These are phyloP conservation scores for Speoplatyrhinus poulsoni DNA, from an alignment of 2,113 vertebrate species.

Conservation along the genomic window DNA sequence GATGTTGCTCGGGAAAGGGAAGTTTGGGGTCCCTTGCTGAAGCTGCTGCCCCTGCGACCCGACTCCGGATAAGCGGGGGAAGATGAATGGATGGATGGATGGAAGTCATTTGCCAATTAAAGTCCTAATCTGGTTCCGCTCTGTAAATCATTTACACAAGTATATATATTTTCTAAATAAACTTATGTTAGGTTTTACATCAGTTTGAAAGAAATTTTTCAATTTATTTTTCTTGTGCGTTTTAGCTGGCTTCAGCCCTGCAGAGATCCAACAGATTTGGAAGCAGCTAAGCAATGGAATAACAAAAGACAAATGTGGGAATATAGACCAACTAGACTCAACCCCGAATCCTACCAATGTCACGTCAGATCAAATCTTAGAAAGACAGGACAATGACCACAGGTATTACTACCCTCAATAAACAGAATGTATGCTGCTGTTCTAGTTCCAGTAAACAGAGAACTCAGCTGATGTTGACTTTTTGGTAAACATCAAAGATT, in stretches of 20 bases:
- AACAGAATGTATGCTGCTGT: constrained; percentile 32
- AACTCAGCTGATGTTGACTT: constrained; percentile 8
- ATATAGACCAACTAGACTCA: background rate
- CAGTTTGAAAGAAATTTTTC: too few relatives aligned
- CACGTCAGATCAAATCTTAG: constrained; percentile 81
- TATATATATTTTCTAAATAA: too few relatives aligned
- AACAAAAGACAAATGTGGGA: constrained; percentile 23
- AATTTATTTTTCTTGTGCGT: background rate
- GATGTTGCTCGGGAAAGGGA: too few relatives aligned
- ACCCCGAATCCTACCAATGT: constrained; percentile 75
- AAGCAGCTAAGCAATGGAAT: constrained; percentile 84
- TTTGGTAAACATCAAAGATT: constrained; percentile 53
- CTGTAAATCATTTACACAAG: too few relatives aligned
- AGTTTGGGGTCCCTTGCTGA: too few relatives aligned
- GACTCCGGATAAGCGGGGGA: too few relatives aligned
- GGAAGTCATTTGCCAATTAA: too few relatives aligned
- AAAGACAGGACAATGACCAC: constrained; percentile 31
- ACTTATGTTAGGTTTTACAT: background rate
- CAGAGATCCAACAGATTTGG: constrained; percentile 90
- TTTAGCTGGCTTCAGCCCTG: constrained; percentile 83
- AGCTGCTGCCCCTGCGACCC: too few relatives aligned
- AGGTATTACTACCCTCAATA: constrained; percentile 28
- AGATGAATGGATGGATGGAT: too few relatives aligned
- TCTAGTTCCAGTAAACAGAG: constrained; percentile 4
- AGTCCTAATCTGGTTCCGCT: too few relatives aligned